Base-by-base conservation (phyloP, 2,113 vertebrate species). In the Melierax canorus region DNA sequence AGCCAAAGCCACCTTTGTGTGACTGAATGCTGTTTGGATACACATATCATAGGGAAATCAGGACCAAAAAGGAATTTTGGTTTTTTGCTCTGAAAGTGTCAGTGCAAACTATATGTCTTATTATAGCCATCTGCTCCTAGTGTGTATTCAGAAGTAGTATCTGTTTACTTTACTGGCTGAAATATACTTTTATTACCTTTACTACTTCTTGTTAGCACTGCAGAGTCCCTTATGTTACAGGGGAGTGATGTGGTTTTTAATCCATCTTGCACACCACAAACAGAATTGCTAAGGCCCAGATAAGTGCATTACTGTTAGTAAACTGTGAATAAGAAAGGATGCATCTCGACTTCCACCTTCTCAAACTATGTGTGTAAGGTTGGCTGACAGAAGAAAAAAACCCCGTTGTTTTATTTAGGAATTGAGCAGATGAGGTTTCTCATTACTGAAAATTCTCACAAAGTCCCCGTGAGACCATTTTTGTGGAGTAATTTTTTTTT, bases 111-210 rank as follows among this genome's bases (percentile, higher is more conserved):
- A 9, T 69, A 34, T 51, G 32, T 74, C 68, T 75, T 81, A 34
- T 64, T 81, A 79, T 20, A 90, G 50, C 71, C 85, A 86, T 86
- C 75, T 86, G 82, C 34, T 74, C 72, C 88, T 74, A 4, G 14
- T 71, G 51, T 88, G 68, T 91, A 43, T 83, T 92, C 72, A 84
- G 75, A 39, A 67, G 46, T 60, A 82, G 53, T 66, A 87, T 73
- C 66, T 94, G 62, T 91, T 94, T 93, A 56, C 83, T 95, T 95
- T 95, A 92, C 66, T 55, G 83, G 45, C 53, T 85, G 50, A 76
- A 95, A 92, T 92, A 71, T 53, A 79, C n/a, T 91, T 95, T 73
- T 94, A 94, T 87, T 95, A 73, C 48, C 55, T 91, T 94, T 87
- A 89, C 58, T 77, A 74, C 62, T 89, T 85, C 74, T 95, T 95